These are phyloP conservation scores for Bathynomus jamesi DNA, from an alignment of 1,140 invertebrate species.

Conservation along the genomic window DNA sequence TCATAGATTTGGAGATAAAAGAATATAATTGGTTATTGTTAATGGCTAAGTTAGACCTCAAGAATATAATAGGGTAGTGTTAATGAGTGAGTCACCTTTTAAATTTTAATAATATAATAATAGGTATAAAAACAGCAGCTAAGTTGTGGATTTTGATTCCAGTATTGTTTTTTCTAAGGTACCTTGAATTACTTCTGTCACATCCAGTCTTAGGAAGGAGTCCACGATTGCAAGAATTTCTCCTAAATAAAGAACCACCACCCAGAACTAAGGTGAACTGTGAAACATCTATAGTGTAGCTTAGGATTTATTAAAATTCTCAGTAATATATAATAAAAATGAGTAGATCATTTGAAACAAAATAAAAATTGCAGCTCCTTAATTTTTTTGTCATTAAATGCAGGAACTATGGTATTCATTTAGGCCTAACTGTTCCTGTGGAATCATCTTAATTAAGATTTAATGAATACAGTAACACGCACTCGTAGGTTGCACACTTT, in stretches of 20 bases:
- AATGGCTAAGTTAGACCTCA: too few relatives aligned
- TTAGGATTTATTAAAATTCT: neutral
- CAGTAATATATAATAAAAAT: neutral
- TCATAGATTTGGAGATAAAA: too few relatives aligned
- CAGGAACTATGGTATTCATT: neutral
- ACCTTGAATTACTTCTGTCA: conserved; percentile 41
- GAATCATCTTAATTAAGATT: neutral
- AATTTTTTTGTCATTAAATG: neutral
- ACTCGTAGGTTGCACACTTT: too few relatives aligned
- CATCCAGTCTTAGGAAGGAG: conserved; percentile 43
- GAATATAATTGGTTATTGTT: too few relatives aligned
- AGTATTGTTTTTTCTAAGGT: conserved; percentile 37
- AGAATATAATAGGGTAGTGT: too few relatives aligned
- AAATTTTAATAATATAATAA: too few relatives aligned
- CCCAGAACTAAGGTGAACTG: conserved; percentile 30
- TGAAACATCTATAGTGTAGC: neutral
- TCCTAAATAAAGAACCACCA: conserved; percentile 37
- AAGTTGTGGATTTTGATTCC: too few relatives aligned
- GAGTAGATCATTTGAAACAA: neutral
- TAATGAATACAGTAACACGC: neutral
- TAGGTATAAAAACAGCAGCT: too few relatives aligned
- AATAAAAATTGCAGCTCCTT: conserved; percentile 1
- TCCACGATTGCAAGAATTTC: conserved; percentile 41
- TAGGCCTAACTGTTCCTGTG: neutral
- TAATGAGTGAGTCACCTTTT: too few relatives aligned